These are phyloP conservation scores for Cheilinus undulatus DNA, from an alignment of 2,113 vertebrate species.

Conservation along the genomic window DNA sequence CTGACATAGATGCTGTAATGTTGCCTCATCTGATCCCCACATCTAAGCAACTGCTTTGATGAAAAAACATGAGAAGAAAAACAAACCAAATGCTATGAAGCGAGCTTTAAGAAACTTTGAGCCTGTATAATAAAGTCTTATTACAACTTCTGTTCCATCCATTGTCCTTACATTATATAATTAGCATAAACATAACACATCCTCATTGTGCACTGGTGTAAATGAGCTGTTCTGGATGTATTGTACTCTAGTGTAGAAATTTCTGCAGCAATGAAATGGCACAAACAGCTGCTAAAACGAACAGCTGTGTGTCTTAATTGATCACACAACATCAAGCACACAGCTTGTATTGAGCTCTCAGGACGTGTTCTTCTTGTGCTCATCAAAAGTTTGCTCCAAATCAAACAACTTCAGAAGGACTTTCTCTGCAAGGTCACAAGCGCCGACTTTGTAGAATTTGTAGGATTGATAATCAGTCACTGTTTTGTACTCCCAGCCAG, in stretches of 20 bases:
- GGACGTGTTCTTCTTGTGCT: constrained; percentile 20
- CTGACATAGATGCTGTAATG: neutral
- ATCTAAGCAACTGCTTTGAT: neutral
- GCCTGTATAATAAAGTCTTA: too few relatives aligned
- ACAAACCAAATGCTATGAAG: too few relatives aligned
- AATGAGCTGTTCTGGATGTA: too few relatives aligned
- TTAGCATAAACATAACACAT: too few relatives aligned
- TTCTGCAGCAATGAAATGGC: too few relatives aligned
- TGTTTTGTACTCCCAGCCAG: neutral
- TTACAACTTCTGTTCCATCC: too few relatives aligned
- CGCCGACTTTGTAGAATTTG: constrained; percentile 7
- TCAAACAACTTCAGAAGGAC: constrained; percentile 8
- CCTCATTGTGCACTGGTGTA: too few relatives aligned
- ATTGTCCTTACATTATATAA: too few relatives aligned
- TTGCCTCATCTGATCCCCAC: neutral
- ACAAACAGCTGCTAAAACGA: constrained; percentile 27
- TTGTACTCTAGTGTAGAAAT: too few relatives aligned
- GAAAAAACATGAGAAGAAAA: too few relatives aligned
- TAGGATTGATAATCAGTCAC: neutral
- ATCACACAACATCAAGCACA: constrained; percentile 51
- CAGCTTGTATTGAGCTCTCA: constrained; percentile 41
- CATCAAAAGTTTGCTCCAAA: constrained; percentile 43
- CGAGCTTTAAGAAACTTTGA: too few relatives aligned
- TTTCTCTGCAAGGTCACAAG: constrained; percentile 39
- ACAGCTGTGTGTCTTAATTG: constrained; percentile 64